These are phyloP conservation scores for Calidris pygmaea DNA, from an alignment of 2,113 vertebrate genomes.

Conservation along the genomic window DNA sequence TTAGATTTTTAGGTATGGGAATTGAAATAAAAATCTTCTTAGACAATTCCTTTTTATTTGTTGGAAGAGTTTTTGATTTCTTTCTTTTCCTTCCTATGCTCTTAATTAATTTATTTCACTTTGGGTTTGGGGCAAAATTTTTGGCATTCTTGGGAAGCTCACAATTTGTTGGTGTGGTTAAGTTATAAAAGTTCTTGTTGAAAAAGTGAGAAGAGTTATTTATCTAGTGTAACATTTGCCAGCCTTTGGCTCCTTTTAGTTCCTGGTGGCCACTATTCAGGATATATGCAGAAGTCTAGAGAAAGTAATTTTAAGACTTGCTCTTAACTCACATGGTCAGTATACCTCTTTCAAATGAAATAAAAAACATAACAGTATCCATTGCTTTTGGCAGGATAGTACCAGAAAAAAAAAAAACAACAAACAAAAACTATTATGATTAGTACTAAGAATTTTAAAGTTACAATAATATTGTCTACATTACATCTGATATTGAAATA, in stretches of 20 bases:
- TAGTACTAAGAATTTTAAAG: not conserved
- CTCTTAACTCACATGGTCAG: not conserved
- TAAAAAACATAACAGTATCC: fast-evolving
- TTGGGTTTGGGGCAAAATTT: not conserved
- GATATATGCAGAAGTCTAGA: not conserved
- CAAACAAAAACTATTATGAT: not conserved
- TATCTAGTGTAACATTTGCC: not conserved
- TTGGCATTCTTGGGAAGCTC: not conserved
- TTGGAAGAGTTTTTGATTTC: not conserved
- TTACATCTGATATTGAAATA: not conserved
- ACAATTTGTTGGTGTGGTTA: not conserved
- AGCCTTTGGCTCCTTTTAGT: not conserved
- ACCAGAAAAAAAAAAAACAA: not conserved
- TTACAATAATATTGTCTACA: not conserved
- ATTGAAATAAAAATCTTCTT: not conserved
- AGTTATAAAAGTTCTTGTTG: not conserved
- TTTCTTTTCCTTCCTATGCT: not conserved
- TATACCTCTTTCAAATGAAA: not conserved
- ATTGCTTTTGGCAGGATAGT: not conserved
- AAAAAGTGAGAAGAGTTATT: not conserved
- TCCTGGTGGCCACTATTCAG: not conserved
- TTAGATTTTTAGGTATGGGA: not conserved
- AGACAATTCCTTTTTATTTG: not conserved
- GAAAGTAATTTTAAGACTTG: not conserved
- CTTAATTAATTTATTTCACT: not conserved